phyloP scores from a whole-genome alignment of 2,113 vertebrate species.

The Nibea albiflora region DNA sequence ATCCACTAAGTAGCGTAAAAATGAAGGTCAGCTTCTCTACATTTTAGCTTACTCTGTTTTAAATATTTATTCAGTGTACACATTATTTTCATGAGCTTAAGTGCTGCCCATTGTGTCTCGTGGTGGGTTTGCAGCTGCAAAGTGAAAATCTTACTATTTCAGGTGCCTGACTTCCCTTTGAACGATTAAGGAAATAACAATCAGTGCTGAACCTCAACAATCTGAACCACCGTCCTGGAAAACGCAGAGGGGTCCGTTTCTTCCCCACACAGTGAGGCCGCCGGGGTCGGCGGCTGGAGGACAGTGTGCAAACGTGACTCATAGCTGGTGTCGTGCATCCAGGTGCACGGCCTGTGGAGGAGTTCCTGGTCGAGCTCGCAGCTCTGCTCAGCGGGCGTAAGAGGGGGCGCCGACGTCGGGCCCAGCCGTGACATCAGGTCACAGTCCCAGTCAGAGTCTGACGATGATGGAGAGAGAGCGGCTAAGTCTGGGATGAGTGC shows the following conservation, averaged over 20 bases:
- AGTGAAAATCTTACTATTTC: not conserved
- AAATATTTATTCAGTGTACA: conserved; percentile 60
- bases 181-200: not conserved
- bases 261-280: conserved; percentile 30
- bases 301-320: conserved; percentile 74
- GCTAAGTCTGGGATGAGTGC: conserved; percentile 65
- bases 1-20: not conserved
- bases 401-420: not conserved
- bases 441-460: conserved; percentile 74
- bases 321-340: conserved; percentile 72
- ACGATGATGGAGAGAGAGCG: conserved; percentile 59
- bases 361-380: conserved; percentile 67
- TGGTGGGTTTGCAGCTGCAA: not conserved
- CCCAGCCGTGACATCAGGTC: conserved; percentile 70
- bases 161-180: not conserved
- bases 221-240: conserved; percentile 63
- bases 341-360: conserved; percentile 75
- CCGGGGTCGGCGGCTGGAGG: conserved; percentile 57
- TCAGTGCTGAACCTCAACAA: conserved; percentile 76
- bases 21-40: conserved; percentile 16
- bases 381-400: not conserved
- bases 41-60: conserved; percentile 25
- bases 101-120: not conserved
- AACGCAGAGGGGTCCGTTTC: conserved; percentile 51
- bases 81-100: conserved; percentile 24